phyloP scores from a whole-genome alignment of 2,888 invertebrate genomes.

The Pammene fasciana region DNA sequence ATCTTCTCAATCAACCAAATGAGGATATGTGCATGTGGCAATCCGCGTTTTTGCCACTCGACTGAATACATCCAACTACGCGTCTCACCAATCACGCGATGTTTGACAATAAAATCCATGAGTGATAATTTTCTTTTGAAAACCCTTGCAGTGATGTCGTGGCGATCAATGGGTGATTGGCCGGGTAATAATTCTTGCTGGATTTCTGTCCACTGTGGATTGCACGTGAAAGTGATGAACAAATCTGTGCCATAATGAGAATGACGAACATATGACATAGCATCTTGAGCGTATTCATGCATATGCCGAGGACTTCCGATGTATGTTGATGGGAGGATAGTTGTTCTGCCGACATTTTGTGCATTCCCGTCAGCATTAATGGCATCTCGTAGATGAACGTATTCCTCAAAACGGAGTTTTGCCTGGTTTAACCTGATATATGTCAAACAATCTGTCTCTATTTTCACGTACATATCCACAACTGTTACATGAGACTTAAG shows the following conservation, averaged over 20 bases:
- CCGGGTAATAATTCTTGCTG: background rate
- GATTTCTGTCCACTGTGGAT: background rate
- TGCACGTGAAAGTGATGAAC: background rate
- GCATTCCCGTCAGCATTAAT: too few species aligned
- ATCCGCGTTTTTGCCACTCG: slow-evolving; percentile 20
- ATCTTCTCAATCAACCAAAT: too few species aligned
- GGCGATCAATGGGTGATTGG: slow-evolving; percentile 17
- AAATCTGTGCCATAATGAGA: slow-evolving; percentile 24
- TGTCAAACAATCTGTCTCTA: too few species aligned
- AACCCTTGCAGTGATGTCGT: slow-evolving; percentile 14
- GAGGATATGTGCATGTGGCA: slow-evolving; percentile 20
- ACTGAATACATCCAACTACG: slow-evolving; percentile 17
- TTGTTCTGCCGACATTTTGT: too few species aligned
- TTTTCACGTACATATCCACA: too few species aligned
- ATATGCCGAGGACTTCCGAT: too few species aligned
- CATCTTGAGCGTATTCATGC: slow-evolving; percentile 7
- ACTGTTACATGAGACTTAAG: too few species aligned
- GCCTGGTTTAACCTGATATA: too few species aligned
- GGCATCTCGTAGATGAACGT: too few species aligned
- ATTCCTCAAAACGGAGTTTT: too few species aligned
- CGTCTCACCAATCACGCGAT: too few species aligned
- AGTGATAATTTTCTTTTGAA: background rate
- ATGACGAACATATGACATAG: background rate
- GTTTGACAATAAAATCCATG: slow-evolving; percentile 2
- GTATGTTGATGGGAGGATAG: too few species aligned